Conservation (phyloP, 2,797 vertebrate genomes). For the Gallinago nigripennis region DNA sequence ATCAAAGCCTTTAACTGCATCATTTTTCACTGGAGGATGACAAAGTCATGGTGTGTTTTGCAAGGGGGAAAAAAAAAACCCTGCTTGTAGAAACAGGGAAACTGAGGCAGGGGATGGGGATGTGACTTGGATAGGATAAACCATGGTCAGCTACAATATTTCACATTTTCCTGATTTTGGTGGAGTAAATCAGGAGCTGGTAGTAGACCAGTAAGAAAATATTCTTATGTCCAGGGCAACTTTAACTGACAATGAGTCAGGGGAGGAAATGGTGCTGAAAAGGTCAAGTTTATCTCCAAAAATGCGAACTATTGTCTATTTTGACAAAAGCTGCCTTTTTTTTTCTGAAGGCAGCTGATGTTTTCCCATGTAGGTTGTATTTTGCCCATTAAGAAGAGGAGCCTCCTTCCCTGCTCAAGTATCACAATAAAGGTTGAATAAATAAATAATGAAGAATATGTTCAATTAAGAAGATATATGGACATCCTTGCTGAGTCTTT, state of each 20-base stretch:
- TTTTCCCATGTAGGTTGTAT: not conserved
- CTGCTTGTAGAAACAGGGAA: not conserved
- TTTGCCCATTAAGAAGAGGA: not conserved
- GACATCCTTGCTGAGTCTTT: not conserved
- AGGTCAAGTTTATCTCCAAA: not conserved
- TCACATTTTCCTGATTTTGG: not conserved
- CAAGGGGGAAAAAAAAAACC: not conserved
- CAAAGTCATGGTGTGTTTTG: fast-evolving
- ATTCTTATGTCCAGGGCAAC: not conserved
- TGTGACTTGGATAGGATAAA: not conserved
- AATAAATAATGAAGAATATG: not conserved
- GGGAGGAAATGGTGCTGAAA: not conserved
- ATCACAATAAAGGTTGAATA: not conserved
- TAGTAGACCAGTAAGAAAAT: not conserved
- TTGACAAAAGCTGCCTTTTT: not conserved
- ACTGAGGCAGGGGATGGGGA: not conserved
- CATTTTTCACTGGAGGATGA: not conserved
- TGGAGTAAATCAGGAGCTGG: not conserved
- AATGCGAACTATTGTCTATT: not conserved
- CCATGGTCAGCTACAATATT: not conserved
- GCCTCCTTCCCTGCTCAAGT: not conserved
- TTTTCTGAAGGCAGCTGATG: not conserved
- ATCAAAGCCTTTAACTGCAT: not conserved
- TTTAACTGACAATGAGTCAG: not conserved
- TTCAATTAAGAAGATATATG: not conserved